Percentiles rank a stretch among this genome's conserved stretches.
phyloP scores from a whole-genome alignment of 2,797 vertebrate genomes.

The Scolopax rusticola region DNA sequence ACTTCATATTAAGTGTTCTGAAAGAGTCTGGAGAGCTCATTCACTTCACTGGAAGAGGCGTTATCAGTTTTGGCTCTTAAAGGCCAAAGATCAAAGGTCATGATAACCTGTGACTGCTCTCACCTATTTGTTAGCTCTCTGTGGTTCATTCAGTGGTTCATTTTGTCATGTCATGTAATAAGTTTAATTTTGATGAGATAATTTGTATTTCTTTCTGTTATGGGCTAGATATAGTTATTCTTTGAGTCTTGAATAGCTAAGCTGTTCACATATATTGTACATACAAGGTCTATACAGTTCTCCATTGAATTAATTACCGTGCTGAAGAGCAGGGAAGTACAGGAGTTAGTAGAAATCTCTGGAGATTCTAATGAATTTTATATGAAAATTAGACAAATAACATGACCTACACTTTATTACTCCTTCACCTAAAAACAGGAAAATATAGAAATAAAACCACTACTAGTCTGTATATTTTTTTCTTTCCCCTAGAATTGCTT shows the following conservation, averaged over 20 bases:
- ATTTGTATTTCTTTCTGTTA: background rate
- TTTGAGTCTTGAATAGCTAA: background rate
- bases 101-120: background rate
- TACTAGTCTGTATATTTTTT: background rate
- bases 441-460: rapidly evolving
- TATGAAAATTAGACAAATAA: background rate
- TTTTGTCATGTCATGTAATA: background rate
- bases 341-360: background rate
- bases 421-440: background rate
- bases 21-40: background rate
- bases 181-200: background rate
- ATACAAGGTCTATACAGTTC: background rate
- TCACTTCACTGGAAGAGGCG: background rate
- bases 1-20: background rate
- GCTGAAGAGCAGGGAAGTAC: background rate
- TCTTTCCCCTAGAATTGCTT: background rate
- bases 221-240: background rate
- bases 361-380: background rate
- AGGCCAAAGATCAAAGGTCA: background rate
- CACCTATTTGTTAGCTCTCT: background rate
- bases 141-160: background rate
- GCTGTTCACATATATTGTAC: background rate
- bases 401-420: background rate
- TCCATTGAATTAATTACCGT: background rate
- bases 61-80: background rate